Evolutionary conservation across 1,140 invertebrate genomes (phyloP).

Genomic region (Spodoptera frugiperda): DNA sequence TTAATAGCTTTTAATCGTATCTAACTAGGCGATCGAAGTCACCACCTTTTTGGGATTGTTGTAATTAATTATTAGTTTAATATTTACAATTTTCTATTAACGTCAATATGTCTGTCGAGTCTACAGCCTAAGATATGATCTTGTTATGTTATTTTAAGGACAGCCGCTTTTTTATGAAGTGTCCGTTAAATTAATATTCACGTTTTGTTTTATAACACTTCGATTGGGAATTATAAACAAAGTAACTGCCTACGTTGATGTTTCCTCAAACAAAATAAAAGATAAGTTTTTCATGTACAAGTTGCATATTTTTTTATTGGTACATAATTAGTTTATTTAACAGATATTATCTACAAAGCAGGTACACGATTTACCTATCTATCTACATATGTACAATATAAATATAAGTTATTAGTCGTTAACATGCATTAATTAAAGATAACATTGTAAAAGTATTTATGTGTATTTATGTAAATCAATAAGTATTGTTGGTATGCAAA

Average conservation of each 20-base stretch:
- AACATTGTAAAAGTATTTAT: slow-evolving; percentile 2
- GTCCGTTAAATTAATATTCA: background rate
- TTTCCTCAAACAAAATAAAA: background rate
- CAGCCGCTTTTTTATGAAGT: slow-evolving; percentile 5
- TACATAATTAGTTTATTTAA: background rate
- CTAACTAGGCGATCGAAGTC: slow-evolving; percentile 42
- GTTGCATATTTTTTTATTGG: background rate
- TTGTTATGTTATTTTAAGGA: slow-evolving; percentile 28
- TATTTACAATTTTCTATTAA: slow-evolving; percentile 44
- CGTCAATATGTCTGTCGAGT: slow-evolving; percentile 35
- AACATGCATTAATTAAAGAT: slow-evolving; percentile 22
- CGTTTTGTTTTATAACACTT: background rate
- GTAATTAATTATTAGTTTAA: slow-evolving; percentile 43
- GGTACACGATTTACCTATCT: background rate
- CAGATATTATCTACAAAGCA: background rate
- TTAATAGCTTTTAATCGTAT: slow-evolving; percentile 42
- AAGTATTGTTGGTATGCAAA: background rate
- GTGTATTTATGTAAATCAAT: background rate
- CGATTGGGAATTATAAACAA: background rate
- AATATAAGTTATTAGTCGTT: slow-evolving; percentile 10
- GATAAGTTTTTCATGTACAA: background rate
- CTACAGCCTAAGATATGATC: slow-evolving; percentile 15
- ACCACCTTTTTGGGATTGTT: slow-evolving; percentile 45
- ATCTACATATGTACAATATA: background rate
- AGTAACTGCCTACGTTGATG: too few species aligned